Evolutionary conservation across 2,888 invertebrate genomes (phyloP).

Genomic region (Mesoligia furuncula): DNA sequence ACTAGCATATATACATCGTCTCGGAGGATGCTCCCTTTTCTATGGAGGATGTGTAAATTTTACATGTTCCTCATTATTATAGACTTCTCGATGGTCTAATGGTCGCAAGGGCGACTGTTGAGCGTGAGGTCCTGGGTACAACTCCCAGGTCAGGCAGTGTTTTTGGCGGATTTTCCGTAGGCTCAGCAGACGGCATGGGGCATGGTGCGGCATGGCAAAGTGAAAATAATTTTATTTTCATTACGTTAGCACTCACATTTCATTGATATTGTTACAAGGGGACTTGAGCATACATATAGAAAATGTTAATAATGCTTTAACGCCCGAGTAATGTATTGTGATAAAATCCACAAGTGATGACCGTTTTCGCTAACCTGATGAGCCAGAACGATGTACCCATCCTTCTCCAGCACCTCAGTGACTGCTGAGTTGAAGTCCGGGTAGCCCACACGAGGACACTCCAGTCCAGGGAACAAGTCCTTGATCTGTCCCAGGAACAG

Average conservation of each 20-base stretch:
- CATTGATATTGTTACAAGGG: background rate
- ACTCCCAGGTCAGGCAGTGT: too few species aligned
- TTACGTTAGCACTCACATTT: background rate
- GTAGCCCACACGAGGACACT: conserved; percentile 96
- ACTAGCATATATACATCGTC: too few species aligned
- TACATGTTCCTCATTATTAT: too few species aligned
- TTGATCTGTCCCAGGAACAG: conserved; percentile 96
- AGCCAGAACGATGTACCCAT: conserved; percentile 91
- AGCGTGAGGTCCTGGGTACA: too few species aligned
- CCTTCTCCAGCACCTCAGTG: conserved; percentile 91
- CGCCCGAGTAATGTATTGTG: background rate
- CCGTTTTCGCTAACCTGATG: conserved; percentile 81
- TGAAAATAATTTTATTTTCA: background rate
- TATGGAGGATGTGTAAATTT: too few species aligned
- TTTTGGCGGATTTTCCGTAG: too few species aligned
- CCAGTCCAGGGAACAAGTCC: conserved; percentile 97
- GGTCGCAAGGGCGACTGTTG: too few species aligned
- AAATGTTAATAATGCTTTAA: background rate
- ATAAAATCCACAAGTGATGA: background rate
- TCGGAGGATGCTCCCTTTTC: too few species aligned
- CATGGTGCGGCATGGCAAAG: background rate
- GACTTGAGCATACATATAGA: background rate
- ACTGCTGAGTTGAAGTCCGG: conserved; percentile 96
- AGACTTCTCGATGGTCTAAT: too few species aligned
- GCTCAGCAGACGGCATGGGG: too few species aligned